Evolutionary conservation across 2,113 vertebrate species (phyloP).

Genomic region (Riparia riparia): DNA sequence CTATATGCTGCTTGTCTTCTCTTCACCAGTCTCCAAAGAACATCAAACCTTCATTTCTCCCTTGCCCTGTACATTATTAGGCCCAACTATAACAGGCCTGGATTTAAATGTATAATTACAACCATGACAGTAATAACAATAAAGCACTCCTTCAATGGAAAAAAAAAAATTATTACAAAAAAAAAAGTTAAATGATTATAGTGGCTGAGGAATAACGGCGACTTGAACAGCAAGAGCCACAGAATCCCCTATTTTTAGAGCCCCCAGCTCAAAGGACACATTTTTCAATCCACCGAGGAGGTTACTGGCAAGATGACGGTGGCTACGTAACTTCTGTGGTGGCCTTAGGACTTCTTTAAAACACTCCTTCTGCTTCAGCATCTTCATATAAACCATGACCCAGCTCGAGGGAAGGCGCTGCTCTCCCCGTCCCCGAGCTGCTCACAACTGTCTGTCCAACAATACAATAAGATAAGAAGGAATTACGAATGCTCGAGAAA

Average conservation of each 20-base stretch:
- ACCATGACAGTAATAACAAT: slow-evolving; percentile 46
- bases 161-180: neutral
- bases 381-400: neutral
- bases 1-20: neutral
- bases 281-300: slow-evolving; percentile 52
- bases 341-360: neutral
- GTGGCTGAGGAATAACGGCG: neutral
- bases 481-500: neutral
- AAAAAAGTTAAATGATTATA: neutral
- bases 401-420: neutral
- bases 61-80: neutral
- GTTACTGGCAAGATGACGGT: slow-evolving; percentile 60
- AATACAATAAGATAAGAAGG: neutral
- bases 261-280: neutral
- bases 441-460: slow-evolving; percentile 24
- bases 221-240: neutral
- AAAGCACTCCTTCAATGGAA: slow-evolving; percentile 47
- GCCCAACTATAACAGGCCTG: neutral
- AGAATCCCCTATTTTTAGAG: neutral
- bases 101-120: slow-evolving; percentile 45
- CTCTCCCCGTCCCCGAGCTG: slow-evolving; percentile 25
- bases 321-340: slow-evolving; percentile 58
- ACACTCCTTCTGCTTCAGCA: slow-evolving; percentile 27
- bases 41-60: slow-evolving; percentile 34
- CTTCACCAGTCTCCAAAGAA: neutral